Percentiles rank a stretch among this genome's conserved stretches.
Evolutionary conservation across 2,113 vertebrate species (phyloP).

Genomic region (Scolopax mira): DNA sequence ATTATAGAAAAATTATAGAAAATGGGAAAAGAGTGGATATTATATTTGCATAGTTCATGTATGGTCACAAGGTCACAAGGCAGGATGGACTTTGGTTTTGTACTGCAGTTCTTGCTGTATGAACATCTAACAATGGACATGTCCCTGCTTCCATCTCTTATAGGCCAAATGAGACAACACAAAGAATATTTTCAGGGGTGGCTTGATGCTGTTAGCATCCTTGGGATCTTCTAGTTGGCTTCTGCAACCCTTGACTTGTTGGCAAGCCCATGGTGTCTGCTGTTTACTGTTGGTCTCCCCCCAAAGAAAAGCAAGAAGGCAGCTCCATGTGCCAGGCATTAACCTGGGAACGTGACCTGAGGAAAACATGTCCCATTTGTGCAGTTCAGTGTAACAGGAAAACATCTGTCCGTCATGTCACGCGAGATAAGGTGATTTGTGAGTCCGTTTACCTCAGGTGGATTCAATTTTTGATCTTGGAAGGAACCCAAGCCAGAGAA

Average conservation of each 20-base stretch:
- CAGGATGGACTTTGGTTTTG: background rate
- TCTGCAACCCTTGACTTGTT: background rate
- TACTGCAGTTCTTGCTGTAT: background rate
- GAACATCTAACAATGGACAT: background rate
- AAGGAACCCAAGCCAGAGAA: slow-evolving; percentile 8
- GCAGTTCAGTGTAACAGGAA: slow-evolving; percentile 3
- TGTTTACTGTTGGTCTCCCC: background rate
- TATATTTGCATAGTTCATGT: background rate
- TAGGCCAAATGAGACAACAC: background rate
- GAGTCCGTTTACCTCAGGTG: slow-evolving; percentile 13
- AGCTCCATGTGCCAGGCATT: slow-evolving; percentile 9
- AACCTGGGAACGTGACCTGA: background rate
- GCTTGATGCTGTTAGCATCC: background rate
- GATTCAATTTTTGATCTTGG: slow-evolving; percentile 57
- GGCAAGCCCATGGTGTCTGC: background rate
- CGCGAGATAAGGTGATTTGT: slow-evolving; percentile 37
- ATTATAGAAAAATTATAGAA: background rate
- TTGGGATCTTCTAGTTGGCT: background rate
- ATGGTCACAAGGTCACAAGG: no score
- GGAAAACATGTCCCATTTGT: slow-evolving; percentile 28
- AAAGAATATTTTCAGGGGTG: background rate
- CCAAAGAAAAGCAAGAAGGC: background rate
- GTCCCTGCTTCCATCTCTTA: background rate
- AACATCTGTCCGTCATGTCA: slow-evolving; percentile 21
- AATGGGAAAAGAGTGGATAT: background rate